Base-by-base conservation (phyloP, 1,140 invertebrate species). In the Lepidurus packardi region DNA sequence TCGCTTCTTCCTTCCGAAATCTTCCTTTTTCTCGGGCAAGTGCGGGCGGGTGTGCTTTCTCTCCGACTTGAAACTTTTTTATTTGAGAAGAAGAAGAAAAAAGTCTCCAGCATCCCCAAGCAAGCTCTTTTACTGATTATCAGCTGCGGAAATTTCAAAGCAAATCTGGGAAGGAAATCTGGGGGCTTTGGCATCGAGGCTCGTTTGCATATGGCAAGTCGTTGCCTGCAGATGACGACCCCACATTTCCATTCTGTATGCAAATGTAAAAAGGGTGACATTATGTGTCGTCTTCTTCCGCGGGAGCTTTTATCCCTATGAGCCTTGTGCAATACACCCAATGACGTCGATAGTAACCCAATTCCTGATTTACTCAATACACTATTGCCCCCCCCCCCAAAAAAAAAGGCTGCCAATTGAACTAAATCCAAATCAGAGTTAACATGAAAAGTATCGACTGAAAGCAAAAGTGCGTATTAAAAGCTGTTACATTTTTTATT, bases 181-280 rank as follows among this genome's bases (percentile, higher is more conserved):
- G 21, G 13, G 53, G 53, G 16, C 21, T 65, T 16, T 65, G 53
- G 53, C 53, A 7, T 65, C 53, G 13, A 65, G 53, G 53, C 53
- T 65, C 53, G 21, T 65, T 65, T 65, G 53, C 53, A 65, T 65
- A 65, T 65, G 53, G 13, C 53, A 65, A 65, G 16, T 65, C 53
- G 53, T 65, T 65, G 53, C 53, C 53, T 65, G 53, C 53, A 65
- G 9, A 65, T 65, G 53, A 65, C 53, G 53, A 65, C 53, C 53
- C 53, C 53, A 65, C 53, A 65, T 21, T 65, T 65, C 53, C 21
- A 65, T 65, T 65, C 53, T 65, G 2, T 16, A 65, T 65, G 53
- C 53, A 65, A 65, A 16, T 65, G 53, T 16, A 21, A 65, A 34
- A 65, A 65, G 53, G 53, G 53, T 65, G 53, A 65, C 53, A 65